These are phyloP conservation scores for Lacanobia oleracea DNA, from an alignment of 2,888 invertebrate species.

Conservation along the genomic window DNA sequence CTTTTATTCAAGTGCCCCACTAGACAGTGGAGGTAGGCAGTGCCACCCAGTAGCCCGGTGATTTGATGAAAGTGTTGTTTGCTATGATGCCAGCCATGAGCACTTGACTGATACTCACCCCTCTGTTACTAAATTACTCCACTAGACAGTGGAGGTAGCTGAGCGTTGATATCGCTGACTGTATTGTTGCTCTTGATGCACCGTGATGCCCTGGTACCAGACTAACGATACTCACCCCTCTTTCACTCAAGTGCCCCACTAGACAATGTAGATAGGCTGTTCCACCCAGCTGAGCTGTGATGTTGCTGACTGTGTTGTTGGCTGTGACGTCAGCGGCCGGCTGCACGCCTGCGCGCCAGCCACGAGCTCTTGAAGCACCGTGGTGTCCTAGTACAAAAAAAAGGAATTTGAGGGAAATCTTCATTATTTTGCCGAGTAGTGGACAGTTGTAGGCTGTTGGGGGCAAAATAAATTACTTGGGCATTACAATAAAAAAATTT, in stretches of 20 bases:
- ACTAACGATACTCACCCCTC: conserved; percentile 90
- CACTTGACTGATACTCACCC: too few relatives aligned
- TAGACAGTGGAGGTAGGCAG: conserved; percentile 95
- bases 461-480: too few relatives aligned
- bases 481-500: too few relatives aligned
- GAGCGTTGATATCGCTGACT: conserved; percentile 93
- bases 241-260: conserved; percentile 94
- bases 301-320: conserved; percentile 95
- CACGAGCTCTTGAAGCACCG: conserved; percentile 83
- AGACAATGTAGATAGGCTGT: conserved; percentile 95
- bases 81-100: conserved; percentile 86
- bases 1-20: conserved; percentile 94
- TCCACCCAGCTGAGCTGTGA: conserved; percentile 95
- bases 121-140: too few relatives aligned
- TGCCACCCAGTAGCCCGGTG: conserved; percentile 95
- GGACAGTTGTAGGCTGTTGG: neutral
- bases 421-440: neutral
- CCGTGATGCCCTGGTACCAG: neutral
- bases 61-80: conserved; percentile 95
- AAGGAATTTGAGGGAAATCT: neutral
- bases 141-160: conserved; percentile 89
- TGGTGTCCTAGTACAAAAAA: conserved; percentile 80
- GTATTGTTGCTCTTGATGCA: neutral
- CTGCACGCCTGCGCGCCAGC: conserved; percentile 85
- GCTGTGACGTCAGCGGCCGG: conserved; percentile 84